phyloP scores from a whole-genome alignment of 1,140 invertebrate species.

The Pseudomyrmex cubaensis region DNA sequence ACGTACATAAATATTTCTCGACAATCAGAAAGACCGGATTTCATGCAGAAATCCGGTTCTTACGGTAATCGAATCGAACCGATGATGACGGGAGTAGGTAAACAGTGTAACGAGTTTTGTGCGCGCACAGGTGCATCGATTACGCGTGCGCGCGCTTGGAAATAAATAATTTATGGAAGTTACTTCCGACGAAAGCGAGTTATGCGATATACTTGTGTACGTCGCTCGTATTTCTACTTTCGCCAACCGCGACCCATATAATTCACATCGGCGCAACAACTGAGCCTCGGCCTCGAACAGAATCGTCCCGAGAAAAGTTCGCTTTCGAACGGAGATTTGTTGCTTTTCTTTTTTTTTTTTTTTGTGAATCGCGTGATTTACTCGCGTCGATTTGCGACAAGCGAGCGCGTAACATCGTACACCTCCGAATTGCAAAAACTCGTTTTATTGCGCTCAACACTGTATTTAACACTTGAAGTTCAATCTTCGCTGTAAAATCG shows the following conservation, averaged over 20 bases:
- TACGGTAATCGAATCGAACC: conserved; percentile 45
- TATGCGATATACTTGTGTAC: neutral
- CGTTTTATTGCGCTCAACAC: neutral
- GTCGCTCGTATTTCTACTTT: conserved; percentile 44
- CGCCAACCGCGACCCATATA: neutral
- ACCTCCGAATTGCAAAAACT: neutral
- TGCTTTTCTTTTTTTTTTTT: no score
- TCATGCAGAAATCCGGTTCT: conserved; percentile 66
- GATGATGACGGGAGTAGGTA: conserved; percentile 35
- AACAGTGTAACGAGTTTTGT: conserved; percentile 54
- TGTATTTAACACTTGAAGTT: neutral
- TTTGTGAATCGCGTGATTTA: no score
- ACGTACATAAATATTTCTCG: conserved; percentile 28
- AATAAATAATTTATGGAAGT: conserved; percentile 70
- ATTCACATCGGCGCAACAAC: conserved; percentile 1
- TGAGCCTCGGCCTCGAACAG: neutral
- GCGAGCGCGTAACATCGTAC: neutral
- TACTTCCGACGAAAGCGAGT: conserved; percentile 29
- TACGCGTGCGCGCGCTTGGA: neutral
- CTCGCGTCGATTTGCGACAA: no score
- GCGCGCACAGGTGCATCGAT: conserved; percentile 45
- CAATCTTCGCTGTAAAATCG: neutral
- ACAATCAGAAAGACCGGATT: neutral
- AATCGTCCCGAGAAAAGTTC: neutral
- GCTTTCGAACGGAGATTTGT: neutral